Conservation (phyloP, 2,113 vertebrate species). For the Ctenomys sociabilis region DNA sequence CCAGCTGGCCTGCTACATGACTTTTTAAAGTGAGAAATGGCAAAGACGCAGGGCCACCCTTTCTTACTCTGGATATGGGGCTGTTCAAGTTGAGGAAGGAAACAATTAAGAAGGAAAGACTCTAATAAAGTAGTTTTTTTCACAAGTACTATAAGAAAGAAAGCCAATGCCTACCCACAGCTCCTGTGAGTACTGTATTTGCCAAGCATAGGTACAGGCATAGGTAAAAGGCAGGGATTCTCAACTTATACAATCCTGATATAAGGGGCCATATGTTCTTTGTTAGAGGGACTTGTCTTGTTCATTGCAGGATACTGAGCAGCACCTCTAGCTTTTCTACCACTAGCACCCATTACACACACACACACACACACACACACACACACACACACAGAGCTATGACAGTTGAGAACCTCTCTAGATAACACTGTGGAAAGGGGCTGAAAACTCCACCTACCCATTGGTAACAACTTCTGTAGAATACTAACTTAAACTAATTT, state of each 20-base stretch:
- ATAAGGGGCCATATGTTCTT: neutral
- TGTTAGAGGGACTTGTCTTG: neutral
- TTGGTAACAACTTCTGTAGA: neutral
- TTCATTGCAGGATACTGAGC: neutral
- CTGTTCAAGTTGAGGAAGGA: neutral
- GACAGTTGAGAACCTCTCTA: neutral
- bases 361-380: neutral
- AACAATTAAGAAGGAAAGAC: constrained; percentile 34
- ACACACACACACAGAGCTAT: neutral
- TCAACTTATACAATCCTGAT: neutral
- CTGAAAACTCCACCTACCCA: neutral
- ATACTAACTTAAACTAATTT: neutral
- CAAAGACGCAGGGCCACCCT: neutral
- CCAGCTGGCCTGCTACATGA: neutral
- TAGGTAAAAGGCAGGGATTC: neutral
- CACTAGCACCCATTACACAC: neutral
- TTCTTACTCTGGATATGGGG: neutral
- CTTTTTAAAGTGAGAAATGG: constrained; percentile 38
- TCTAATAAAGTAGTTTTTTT: neutral
- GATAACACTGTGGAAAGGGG: neutral
- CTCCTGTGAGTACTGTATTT: neutral
- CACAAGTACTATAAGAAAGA: constrained; percentile 19
- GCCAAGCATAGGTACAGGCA: neutral
- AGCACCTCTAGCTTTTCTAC: neutral
- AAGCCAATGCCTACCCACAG: neutral